Conservation (phyloP, 2,797 vertebrate species). For the Chelonia mydas region DNA sequence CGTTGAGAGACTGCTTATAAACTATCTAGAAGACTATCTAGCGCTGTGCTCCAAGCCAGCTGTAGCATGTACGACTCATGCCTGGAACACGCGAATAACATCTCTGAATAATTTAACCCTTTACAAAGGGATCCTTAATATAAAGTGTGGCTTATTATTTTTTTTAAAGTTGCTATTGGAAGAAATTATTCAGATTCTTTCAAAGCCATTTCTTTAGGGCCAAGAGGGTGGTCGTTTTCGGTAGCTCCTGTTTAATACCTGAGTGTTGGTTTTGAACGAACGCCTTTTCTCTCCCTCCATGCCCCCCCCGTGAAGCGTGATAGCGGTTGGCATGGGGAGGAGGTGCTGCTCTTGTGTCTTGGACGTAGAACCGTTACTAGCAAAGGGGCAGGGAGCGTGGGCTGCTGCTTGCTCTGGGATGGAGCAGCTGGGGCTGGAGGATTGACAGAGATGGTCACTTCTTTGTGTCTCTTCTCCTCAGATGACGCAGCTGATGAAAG, state of each 20-base stretch:
- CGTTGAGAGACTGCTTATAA: background rate
- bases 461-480: constrained; percentile 65
- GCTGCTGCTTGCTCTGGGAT: background rate
- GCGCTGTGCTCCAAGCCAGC: background rate
- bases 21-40: background rate
- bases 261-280: background rate
- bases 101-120: background rate
- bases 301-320: background rate
- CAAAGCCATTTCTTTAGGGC: background rate
- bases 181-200: background rate
- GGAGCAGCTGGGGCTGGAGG: background rate
- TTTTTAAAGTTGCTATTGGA: background rate
- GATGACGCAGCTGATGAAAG: constrained; percentile 94
- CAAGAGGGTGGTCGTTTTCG: background rate
- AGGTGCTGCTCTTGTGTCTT: background rate
- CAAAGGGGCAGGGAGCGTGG: background rate
- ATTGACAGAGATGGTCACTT: background rate
- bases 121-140: background rate
- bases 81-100: background rate
- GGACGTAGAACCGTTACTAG: background rate
- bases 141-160: background rate
- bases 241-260: background rate
- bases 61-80: background rate
- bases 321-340: background rate
- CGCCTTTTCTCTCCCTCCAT: background rate